Percentiles rank a stretch among this genome's conserved stretches.
These are phyloP conservation scores for Caenorhabditis parvicauda DNA, from an alignment of 2,888 invertebrate species.

Conservation along the genomic window DNA sequence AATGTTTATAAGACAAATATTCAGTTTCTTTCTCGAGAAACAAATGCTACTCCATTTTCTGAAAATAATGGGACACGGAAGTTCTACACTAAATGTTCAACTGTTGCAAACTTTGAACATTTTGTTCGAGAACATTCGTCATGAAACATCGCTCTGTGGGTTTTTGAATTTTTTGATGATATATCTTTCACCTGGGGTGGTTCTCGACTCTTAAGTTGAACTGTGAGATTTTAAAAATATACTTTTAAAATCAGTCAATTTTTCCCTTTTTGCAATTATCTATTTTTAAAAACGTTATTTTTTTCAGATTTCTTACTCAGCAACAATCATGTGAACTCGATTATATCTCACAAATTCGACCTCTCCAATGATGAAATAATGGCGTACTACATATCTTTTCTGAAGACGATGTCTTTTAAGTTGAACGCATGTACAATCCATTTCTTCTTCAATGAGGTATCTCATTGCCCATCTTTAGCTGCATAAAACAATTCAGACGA, in stretches of 20 bases:
- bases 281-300: background rate
- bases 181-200: background rate
- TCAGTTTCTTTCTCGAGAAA: slow-evolving; percentile 95
- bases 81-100: slow-evolving; percentile 95
- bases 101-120: slow-evolving; percentile 96
- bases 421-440: slow-evolving; percentile 96
- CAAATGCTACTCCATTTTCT: slow-evolving; percentile 98
- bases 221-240: background rate
- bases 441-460: slow-evolving; percentile 95
- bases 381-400: slow-evolving; percentile 94
- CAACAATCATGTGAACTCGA: slow-evolving; percentile 98
- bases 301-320: slow-evolving; percentile 86
- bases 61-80: slow-evolving; percentile 94
- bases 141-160: slow-evolving; percentile 98
- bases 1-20: too few relatives aligned
- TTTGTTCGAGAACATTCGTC: slow-evolving; percentile 96
- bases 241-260: background rate
- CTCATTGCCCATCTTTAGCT: slow-evolving; percentile 23
- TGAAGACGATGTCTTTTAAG: slow-evolving; percentile 95
- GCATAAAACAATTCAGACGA: slow-evolving; percentile 71
- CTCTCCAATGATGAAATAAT: slow-evolving; percentile 89
- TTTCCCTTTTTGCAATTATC: background rate
- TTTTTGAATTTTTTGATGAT: slow-evolving; percentile 54
- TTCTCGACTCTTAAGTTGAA: too few relatives aligned
- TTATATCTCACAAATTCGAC: slow-evolving; percentile 98